Evolutionary conservation across 2,888 invertebrate species (phyloP).

Genomic region (Prosapia bicincta): DNA sequence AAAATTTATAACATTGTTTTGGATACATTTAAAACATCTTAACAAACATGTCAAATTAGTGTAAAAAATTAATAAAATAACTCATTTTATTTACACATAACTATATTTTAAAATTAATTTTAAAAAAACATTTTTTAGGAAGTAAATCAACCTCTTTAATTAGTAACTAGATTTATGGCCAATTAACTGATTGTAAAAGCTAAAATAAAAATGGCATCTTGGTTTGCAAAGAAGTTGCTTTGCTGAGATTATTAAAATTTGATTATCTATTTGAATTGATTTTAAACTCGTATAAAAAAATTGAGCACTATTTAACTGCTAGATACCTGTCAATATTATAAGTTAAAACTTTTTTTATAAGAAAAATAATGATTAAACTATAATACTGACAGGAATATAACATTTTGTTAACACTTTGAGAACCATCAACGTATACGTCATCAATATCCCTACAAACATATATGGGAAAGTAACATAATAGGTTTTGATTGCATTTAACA

Average conservation of each 20-base stretch:
- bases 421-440: slow-evolving; percentile 17
- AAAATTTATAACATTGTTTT: no score
- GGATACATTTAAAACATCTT: no score
- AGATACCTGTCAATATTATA: slow-evolving; percentile 14
- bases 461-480: slow-evolving; percentile 25
- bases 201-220: not conserved
- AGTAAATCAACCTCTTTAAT: not conserved
- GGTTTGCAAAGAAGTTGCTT: not conserved
- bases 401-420: not conserved
- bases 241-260: not conserved
- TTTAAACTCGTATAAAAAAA: not conserved
- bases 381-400: not conserved
- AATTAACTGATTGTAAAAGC: not conserved
- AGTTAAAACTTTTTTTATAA: no score
- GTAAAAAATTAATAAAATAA: no score
- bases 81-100: no score
- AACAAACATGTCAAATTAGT: no score
- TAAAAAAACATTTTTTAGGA: no score
- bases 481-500: slow-evolving; percentile 39
- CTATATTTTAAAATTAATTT: no score
- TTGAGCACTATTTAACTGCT: slow-evolving; percentile 14
- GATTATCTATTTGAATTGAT: not conserved
- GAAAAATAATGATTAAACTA: no score
- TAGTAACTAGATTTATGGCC: not conserved
- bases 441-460: slow-evolving; percentile 3